A percentile compares a stretch with the other conserved stretches of the same genome.
Evolutionary conservation across 2,888 invertebrate species (phyloP).

Genomic region (Lycaena phlaeas): DNA sequence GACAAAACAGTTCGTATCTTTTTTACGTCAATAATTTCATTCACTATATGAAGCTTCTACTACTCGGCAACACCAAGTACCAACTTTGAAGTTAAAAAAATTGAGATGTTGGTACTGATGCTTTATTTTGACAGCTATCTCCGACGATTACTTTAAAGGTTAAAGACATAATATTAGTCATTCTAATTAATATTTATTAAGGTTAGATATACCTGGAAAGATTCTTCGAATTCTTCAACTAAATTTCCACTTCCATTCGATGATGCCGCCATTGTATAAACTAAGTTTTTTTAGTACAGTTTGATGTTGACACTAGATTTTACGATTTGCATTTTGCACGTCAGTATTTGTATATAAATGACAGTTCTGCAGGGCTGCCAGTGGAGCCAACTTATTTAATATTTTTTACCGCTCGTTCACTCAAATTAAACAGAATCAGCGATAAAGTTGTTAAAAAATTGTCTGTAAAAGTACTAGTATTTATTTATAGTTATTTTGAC

Average conservation of each 20-base stretch:
- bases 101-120: constrained; percentile 50
- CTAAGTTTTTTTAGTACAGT: no score
- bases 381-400: no score
- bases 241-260: constrained; percentile 89
- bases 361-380: no score
- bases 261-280: constrained; percentile 84
- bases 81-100: constrained; percentile 34
- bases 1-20: constrained; percentile 37
- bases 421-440: no score
- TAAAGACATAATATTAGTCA: constrained; percentile 28
- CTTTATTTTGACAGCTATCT: constrained; percentile 41
- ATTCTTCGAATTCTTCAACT: constrained; percentile 92
- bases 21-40: constrained; percentile 28
- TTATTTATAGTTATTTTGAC: no score
- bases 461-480: no score
- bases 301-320: neutral
- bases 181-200: no score
- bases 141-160: constrained; percentile 34
- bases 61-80: constrained; percentile 40
- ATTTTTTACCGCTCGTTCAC: no score
- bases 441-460: no score
- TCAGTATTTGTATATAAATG: no score
- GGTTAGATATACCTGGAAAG: constrained; percentile 92
- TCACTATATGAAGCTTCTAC: constrained; percentile 56
- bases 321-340: no score